Evolutionary conservation across 2,888 invertebrate genomes (phyloP), one percentile per base, ranked within the genome.

Genomic region (Melikaiella ostensackeni): DNA sequence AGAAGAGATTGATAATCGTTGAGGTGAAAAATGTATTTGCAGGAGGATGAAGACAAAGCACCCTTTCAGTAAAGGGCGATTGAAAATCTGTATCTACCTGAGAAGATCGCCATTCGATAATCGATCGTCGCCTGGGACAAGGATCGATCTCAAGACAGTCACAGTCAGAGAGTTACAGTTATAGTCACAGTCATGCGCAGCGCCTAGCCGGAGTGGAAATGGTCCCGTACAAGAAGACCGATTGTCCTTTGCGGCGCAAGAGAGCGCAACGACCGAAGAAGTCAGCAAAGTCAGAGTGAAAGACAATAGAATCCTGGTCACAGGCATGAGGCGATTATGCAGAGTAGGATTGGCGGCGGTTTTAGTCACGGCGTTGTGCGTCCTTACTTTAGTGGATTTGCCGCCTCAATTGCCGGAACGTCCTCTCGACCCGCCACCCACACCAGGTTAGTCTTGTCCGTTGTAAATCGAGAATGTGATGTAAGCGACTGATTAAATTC

Each of bases 331-430:
- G 81, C 89, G 86, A 84, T 86, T 89, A 84, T 89, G 88, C 88
- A 88, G 90, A 88, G 86, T 89, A 59, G 89, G 88, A 81, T 85
- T 90, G 74, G 88, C 87, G 80, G 89, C 87, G 78, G 87, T 89
- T 80, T 81, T 90, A 83, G 88, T 88, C 83, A 90, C 89, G 77
- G 90, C 89, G 80, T 85, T 90, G 82, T 90, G 89, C 85, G 87
- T 88, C 83, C 87, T 90, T 81, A 88, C 89, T 83, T 87, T 90
- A 70, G 84, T 90, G 70, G 90, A 90, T 84, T 87, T 89, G 84
- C 90, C 89, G 81, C 89, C 87, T 2, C 88, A 88, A 84, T 86
- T 90, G 85, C 88, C 89, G 85, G 89, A 90, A 85, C 86, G 87
- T 64, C 86, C 87, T 75, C 88, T 87, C 83, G 83, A 87, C 78